Evolutionary conservation across 2,113 vertebrate species (phyloP), one percentile per base, ranked within the genome.

Genomic region (Tragelaphus strepsiceros): DNA sequence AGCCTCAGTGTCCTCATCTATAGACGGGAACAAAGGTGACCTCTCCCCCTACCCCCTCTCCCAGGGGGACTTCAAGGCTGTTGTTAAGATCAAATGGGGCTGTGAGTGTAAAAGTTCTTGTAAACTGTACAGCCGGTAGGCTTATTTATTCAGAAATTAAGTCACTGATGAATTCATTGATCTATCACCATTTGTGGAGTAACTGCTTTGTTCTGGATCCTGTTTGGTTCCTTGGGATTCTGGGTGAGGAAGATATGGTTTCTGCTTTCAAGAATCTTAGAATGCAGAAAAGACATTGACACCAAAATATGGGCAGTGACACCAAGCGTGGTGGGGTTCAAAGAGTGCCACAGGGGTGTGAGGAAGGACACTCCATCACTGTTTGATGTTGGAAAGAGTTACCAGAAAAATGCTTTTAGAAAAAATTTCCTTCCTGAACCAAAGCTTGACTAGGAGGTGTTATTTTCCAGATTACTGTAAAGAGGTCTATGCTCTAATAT

Each of bases 381-480:
- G n/a, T 62, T 22, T 58, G 89, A n/a, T 78, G 32, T 28, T 96
- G 62, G 77, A 93, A 86, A 82, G 67, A 83, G 67, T 67, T 74
- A 61, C 12, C 16, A 80, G 51, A 78, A 94, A 67, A 95, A 32
- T 28, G 59, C 56, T 88, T 97, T 94, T 39, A 14, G n/a, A 46
- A 67, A 54, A 61, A 90, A 24, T 46, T 32, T 46, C 91, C 71
- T 90, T 32, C 46, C 64, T 87, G 58, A 90, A 78, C 77, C 7
- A 12, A 53, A 28, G 28, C 51, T 89, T 78, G 77, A 19, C 51
- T 86, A 35, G 26, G 77, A 86, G 32, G 19, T 88, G 19, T 94
- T 86, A 83, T 89, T 93, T 97, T 97, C 93, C 89, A 93, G 83
- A 62, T 51, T 84, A 39, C 53, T 28, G 1, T 51, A n/a, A 84